Base-by-base conservation (phyloP, 2,888 invertebrate species). In the Steinernema carpocapsae region DNA sequence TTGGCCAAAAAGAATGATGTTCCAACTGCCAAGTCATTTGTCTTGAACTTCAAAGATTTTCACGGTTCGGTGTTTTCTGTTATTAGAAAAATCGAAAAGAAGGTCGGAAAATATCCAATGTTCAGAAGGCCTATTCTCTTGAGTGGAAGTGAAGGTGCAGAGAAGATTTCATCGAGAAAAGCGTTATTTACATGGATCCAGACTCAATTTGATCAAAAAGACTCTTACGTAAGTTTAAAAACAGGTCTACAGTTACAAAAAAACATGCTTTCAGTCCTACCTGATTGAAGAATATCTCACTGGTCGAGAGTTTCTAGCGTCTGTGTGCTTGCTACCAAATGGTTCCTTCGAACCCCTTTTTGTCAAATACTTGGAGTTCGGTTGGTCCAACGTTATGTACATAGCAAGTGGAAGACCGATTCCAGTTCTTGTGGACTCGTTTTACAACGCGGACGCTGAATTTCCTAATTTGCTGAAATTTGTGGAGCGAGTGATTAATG, bases 71-170 rank as follows among this genome's bases (percentile, higher is more conserved):
- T 64, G 7, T n/a, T 29, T 3, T 12, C 29, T 2, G 17, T 64
- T 6, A 7, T 64, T 3, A 3, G 29, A 29, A 64, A 29, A 3
- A 64, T 64, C 7, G 64, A 64, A 32, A 6, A 4, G 2, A n/a
- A 26, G 7, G 10, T 64, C 32, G 64, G 64, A 29, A 32, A 14
- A 37, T 64, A 64, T 17, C 64, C 64, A 14, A 64, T 64, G 32
- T 64, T 64, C 19, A 64, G 32, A 32, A 1, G 64, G 32, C 64
- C 64, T 4, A 64, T 26, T 64, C 10, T 17, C 1, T 17, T 64
- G 1, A 32, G 26, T n/a, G 64, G 64, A 3, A 32, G 64, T 64
- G 29, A 64, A 32, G 64, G 64, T 32, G 64, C 64, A 1, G 64
- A 64, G 32, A 64, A 64, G 64, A 64, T 64, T 32, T 14, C 64